Evolutionary conservation across 2,113 vertebrate genomes (phyloP).

Genomic region (Microtus montanus): DNA sequence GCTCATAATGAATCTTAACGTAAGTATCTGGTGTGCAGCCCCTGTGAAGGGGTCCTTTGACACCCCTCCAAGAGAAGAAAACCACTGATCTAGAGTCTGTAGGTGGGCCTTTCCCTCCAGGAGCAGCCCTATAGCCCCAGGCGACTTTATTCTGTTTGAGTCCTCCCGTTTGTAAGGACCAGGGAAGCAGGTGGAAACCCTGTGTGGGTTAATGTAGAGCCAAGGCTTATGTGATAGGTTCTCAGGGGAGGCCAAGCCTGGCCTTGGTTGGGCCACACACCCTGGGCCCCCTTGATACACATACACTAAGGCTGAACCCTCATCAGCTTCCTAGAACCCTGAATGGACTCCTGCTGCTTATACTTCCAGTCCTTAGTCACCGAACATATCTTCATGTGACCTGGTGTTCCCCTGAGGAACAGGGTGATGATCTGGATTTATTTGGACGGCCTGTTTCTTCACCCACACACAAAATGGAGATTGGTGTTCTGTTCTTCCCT

Average conservation of each 20-base stretch:
- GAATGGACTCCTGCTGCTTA: neutral
- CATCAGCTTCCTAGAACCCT: neutral
- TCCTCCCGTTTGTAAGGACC: neutral
- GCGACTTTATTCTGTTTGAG: neutral
- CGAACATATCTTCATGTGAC: neutral
- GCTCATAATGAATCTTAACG: neutral
- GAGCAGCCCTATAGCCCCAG: neutral
- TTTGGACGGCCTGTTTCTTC: neutral
- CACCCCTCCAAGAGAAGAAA: neutral
- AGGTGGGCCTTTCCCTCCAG: neutral
- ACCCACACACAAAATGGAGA: neutral
- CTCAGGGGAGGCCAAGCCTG: neutral
- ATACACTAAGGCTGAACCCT: neutral
- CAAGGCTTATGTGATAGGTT: neutral
- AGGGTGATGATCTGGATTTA: neutral
- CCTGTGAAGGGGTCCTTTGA: neutral
- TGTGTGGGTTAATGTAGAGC: fast-evolving
- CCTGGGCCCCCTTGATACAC: neutral
- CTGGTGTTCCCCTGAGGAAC: neutral
- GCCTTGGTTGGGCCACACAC: no score
- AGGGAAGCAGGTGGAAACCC: neutral
- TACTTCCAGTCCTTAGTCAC: neutral
- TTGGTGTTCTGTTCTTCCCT: no score
- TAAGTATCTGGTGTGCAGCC: neutral
- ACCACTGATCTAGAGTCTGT: no score